Base-by-base conservation (phyloP, 2,113 vertebrate genomes). In the Struthidea cinerea region DNA sequence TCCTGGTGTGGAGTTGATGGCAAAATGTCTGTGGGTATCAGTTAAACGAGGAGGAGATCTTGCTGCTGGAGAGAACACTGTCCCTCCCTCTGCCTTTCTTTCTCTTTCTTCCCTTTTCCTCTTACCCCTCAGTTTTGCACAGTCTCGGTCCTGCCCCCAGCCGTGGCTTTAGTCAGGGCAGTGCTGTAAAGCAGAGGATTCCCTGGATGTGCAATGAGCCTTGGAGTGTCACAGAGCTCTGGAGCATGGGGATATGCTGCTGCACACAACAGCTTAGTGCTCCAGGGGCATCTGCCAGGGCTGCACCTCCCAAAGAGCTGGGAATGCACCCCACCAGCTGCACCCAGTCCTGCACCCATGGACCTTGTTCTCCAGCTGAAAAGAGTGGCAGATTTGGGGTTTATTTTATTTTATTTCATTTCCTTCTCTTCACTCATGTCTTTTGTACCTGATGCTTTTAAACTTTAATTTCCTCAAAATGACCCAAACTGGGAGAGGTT, bases 221-320 rank as follows among this genome's bases (percentile, higher is more conserved):
- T 47, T 14, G 30, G 74, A 13, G 28, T 1, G 2, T 13, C 8
- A 0, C 7, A 10, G 61, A 32, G 63, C 13, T 20, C 33, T 37
- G 65, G 82, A n/a, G 49, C 33, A 1, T 0, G 14, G 70, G 56
- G 47, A 42, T 56, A 1, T 16, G 68, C 71, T 41, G 69, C 35
- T 41, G 2, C 69, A 4, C 1, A 2, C 4, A 17, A 13, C 23
- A 74, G 70, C 46, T 87, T 1, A 1, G 57, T 30, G 78, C 57
- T 8, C 60, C 4, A 2, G 23, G 47, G 37, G 17, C 46, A 9
- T 7, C 70, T 42, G 74, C 79, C 56, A 27, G 22, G 27, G 4
- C 17, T 37, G 42, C 60, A 52, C n/a, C 22, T 59, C 89, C 49
- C 84, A 27, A 8, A 63, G 50, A 41, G 46, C 57, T 73, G 60